Base-by-base conservation (phyloP, 2,888 invertebrate species). In the Azorinus chamasolen region DNA sequence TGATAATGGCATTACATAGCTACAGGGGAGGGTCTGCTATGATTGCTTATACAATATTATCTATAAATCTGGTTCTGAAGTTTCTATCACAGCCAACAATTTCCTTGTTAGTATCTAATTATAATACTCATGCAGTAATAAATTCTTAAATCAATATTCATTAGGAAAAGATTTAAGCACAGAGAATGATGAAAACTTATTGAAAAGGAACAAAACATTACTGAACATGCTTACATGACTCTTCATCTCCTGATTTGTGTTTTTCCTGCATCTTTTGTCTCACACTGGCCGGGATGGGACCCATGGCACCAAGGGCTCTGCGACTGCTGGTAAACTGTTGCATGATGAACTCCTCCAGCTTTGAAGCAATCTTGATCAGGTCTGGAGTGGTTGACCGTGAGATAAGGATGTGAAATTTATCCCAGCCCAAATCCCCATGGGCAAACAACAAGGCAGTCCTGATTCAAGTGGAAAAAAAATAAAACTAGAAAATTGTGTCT, bases 261-360 rank as follows among this genome's bases (percentile, higher is more conserved):
- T 79, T 77, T 45, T 83, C 76, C 27, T 73, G 79, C 20, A 55
- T 79, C 72, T 48, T 85, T 63, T 61, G 83, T 63, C 75, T 70
- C 22, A 62, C 74, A 50, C 71, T 54, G 24, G 70, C 66, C 14
- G 86, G 91, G 39, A 94, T 93, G 1, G 95, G 95, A 41, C 92
- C 91, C 94, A 95, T 88, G 39, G 82, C 95, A 77, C 96, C 96
- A 92, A 98, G 97, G 4, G 97, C 98, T 1, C 98, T 95, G 92
- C 97, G 97, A 92, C 98, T 97, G 85, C 97, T 98, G 93, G 98
- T 97, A 92, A 99, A 98, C 94, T 99, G 99, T 93, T 98, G 98
- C 78, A 97, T 96, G 94, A 99, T 99, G 94, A 99, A 99, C 94
- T 99, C 98, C 88, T 98, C 98, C 41, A 99, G 94, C 91, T 99